Conservation (phyloP, 2,888 invertebrate species). For the Brenthis daphne region DNA sequence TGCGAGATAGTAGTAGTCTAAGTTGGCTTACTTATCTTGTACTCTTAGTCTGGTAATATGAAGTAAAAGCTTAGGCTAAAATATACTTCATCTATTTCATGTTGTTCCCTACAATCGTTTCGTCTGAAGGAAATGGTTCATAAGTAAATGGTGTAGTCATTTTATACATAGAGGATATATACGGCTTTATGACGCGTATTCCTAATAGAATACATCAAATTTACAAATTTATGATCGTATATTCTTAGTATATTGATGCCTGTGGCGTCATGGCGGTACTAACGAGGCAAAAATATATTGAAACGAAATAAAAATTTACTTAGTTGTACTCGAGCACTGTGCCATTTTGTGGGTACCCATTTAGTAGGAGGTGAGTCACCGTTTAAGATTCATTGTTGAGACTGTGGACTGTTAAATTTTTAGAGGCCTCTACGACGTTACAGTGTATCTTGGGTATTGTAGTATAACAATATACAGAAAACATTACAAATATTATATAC, state of each 20-base stretch:
- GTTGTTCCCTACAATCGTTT: not conserved
- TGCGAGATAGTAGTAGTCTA: too few relatives aligned
- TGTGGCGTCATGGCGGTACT: not conserved
- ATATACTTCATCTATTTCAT: not conserved
- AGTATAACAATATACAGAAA: too few relatives aligned
- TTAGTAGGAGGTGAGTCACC: too few relatives aligned
- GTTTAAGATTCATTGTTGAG: too few relatives aligned
- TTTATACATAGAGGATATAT: not conserved
- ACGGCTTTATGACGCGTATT: constrained; percentile 20
- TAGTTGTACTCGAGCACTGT: too few relatives aligned
- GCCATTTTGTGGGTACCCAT: too few relatives aligned
- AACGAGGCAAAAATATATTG: not conserved
- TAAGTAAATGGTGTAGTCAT: not conserved
- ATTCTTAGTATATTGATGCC: constrained; percentile 6
- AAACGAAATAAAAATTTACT: not conserved
- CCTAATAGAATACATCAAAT: constrained; percentile 22
- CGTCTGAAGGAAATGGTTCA: not conserved
- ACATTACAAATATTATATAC: too few relatives aligned
- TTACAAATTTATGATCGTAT: constrained; percentile 18
- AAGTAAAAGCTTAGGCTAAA: too few relatives aligned
- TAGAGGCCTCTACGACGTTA: too few relatives aligned
- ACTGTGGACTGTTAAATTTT: too few relatives aligned
- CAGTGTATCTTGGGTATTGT: too few relatives aligned
- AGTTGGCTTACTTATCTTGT: not conserved
- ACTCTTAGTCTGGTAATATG: too few relatives aligned